These are phyloP conservation scores for Cylas formicarius DNA, from an alignment of 1,140 invertebrate species.

Conservation along the genomic window DNA sequence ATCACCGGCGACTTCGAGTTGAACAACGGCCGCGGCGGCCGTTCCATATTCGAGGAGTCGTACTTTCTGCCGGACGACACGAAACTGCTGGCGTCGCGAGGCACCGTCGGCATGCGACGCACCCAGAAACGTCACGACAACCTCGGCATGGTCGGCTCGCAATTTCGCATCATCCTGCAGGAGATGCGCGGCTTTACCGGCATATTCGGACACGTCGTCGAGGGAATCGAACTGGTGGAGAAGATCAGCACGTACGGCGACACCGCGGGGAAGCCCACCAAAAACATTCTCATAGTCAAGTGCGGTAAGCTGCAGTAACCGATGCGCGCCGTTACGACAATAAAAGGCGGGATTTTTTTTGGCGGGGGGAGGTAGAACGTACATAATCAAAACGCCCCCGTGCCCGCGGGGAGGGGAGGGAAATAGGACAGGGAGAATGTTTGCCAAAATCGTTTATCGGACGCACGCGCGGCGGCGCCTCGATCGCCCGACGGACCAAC, in stretches of 20 bases:
- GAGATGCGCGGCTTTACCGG: constrained; percentile 76
- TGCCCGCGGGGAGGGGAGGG: too few relatives aligned
- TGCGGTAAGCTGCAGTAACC: constrained; percentile 64
- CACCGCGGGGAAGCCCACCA: constrained; percentile 67
- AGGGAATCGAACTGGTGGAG: constrained; percentile 73
- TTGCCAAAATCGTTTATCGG: too few relatives aligned
- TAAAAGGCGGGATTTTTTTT: too few relatives aligned
- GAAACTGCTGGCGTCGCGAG: constrained; percentile 64
- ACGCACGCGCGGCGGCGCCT: too few relatives aligned
- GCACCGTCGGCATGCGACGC: constrained; percentile 74
- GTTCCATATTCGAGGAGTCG: constrained; percentile 67
- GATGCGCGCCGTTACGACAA: too few relatives aligned
- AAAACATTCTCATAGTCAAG: constrained; percentile 64
- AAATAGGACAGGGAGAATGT: too few relatives aligned
- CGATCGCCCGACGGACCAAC: too few relatives aligned
- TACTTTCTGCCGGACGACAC: constrained; percentile 79
- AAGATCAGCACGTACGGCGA: constrained; percentile 71
- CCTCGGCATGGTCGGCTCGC: constrained; percentile 72
- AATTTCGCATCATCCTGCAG: constrained; percentile 73
- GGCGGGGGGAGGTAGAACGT: too few relatives aligned
- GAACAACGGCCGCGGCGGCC: constrained; percentile 73
- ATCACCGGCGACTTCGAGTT: constrained; percentile 75
- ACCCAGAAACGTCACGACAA: constrained; percentile 75
- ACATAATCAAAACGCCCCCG: too few relatives aligned
- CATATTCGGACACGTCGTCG: constrained; percentile 74